Evolutionary conservation across 64 coral and sea anemone species (phyloP), one percentile per base, ranked within the genome.

Genomic region (Catalaphyllia jardinei): DNA sequence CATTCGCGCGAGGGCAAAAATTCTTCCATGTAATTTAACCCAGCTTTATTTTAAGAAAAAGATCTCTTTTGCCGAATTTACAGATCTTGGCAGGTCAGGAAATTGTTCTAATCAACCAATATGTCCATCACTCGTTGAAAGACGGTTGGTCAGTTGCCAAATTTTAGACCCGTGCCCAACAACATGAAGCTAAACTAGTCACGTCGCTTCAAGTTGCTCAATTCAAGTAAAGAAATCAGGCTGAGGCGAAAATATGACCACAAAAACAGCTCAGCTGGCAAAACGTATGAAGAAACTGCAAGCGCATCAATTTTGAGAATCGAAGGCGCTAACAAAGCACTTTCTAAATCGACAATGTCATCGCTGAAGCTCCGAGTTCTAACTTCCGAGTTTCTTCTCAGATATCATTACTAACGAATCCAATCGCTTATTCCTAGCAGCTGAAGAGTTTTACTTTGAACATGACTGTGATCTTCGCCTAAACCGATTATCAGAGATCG

Each of bases 81-180:
- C 80, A 82, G 60, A 65, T 67, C 29, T 46, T 63, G 62, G 78
- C 81, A 14, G 81, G 81, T 14, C n/a, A 51, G 24, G 10, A 51
- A 29, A 85, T 42, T 2, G 60, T 6, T 31, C 55, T 20, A 35
- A 81, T 63, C 28, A 11, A 80, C 55, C 17, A 15, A 39, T 42
- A 63, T 82, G 31, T 65, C 79, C 16, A 31, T 82, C 79, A 82
- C 8, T 10, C 67, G 22, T 28, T 35, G 33, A 42, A 59, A 79
- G 18, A 28, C 76, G 76, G 8, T 51, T 79, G 76, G 11, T 16
- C 49, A 11, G 10, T 78, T 20, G 51, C 52, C 78, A 69, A 69
- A 24, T 4, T 67, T 3, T 25, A 10, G 10, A 5, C 10, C 49
- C 62, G 81, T 85, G 62, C 62, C 12, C 31, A 71, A 67, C 15